Base-by-base conservation (phyloP, 2,113 vertebrate species). In the Microtus oregoni region DNA sequence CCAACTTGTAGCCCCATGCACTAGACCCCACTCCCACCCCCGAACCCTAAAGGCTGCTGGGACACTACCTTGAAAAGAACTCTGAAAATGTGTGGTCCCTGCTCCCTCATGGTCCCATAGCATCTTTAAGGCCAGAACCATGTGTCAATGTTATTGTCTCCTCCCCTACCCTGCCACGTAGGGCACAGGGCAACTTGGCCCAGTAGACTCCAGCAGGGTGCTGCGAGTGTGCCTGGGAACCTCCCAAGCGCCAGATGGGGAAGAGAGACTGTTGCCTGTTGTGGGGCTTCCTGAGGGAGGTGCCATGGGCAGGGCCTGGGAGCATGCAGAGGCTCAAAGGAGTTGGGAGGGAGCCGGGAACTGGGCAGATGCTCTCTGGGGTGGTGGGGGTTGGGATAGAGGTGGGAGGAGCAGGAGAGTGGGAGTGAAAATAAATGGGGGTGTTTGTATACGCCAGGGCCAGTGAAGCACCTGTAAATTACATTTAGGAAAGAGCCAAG, bases 231-330 rank as follows among this genome's bases (percentile, higher is more conserved):
- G n/a, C 5, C 61, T 24, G 50, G 44, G 30, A 30, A 58, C 15
- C 5, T 79, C 32, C 13, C 17, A 65, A 73, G 38, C 10, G 8
- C 55, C 24, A 17, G 30, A 47, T 0, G 6, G 81, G 52, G 26
- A 41, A 58, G 20, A n/a, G 38, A 75, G 65, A 22, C 30, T 19
- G 5, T 6, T 50, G 50, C 50, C 50, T 50, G 50, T 50, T 28
- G 5, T 1, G 79, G 90, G 92, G 65, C 90, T 97, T 96, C 92
- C 90, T 50, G 83, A 72, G 13, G 63, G 61, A 83, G 78, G 78
- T 77, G 78, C 32, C 61, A 11, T 30, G 44, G 50, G 24, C 77
- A 61, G 28, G 44, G 55, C 65, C 88, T 61, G 50, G 26, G 88
- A 88, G 65, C n/a, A 61, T 3, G 13, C 41, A 4, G 50, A 73